Base-by-base conservation (phyloP, 2,888 invertebrate genomes). In the Smittia sp. region DNA sequence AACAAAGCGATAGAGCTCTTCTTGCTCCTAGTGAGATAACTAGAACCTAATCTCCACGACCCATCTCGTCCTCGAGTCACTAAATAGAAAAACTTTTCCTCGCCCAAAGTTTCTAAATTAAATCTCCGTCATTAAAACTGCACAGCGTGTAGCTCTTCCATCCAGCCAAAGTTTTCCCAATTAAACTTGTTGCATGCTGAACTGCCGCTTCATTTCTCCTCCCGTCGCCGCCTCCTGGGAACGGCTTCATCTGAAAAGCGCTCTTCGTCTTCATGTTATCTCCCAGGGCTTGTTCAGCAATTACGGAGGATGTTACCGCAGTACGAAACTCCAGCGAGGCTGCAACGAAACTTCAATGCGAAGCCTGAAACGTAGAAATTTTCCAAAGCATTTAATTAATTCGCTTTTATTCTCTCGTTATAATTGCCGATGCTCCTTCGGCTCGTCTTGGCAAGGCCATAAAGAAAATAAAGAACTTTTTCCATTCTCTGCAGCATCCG, bases 321-420 rank as follows among this genome's bases (percentile, higher is more conserved):
- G n/a, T n/a, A n/a, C n/a, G n/a, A 39, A 39, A 13, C 39, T 9
- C 39, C 39, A 39, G 39, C 15, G 52, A 52, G 52, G 7, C 15
- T 52, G n/a, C 15, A n/a, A 6, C n/a, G n/a, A 52, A 52, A 52
- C 52, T 52, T 52, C 15, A 52, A 52, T 15, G 52, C 7, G 11
- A n/a, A 52, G 11, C 15, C 15, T n/a, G 15, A 15, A 11, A 52
- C 52, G 52, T n/a, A 52, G 52, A n/a, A 6, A n/a, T 52, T 52
- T 52, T 52, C 52, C 52, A 15, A n/a, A 52, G 52, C 52, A 52
- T 52, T 52, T 52, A 52, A 52, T 52, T 52, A 52, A 52, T 52
- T 52, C 15, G 39, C 13, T 39, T 39, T 39, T 39, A 39, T 39
- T 39, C 52, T 15, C 52, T 52, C 52, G 52, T n/a, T 52, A 52